Conservation (phyloP, 1,140 invertebrate species). For the Bilobella aurantiaca region DNA sequence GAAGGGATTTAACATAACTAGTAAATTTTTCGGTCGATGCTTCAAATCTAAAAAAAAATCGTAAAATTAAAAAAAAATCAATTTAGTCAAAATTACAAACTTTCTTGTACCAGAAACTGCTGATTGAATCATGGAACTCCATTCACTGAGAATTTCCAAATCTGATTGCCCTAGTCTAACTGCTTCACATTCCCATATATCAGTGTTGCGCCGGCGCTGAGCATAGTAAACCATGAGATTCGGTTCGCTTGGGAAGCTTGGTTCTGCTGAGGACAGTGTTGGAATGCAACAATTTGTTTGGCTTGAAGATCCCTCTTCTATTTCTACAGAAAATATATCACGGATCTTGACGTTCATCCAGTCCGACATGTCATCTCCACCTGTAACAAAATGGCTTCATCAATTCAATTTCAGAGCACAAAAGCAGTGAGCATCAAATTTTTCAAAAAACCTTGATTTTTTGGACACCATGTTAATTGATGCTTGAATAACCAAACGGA, state of each 20-base stretch:
- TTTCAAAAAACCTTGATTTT: conserved; percentile 17
- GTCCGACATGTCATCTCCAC: conserved; percentile 31
- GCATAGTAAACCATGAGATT: conserved; percentile 24
- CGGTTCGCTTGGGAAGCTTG: not conserved
- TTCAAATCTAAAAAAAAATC: conserved; percentile 43
- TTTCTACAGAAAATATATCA: conserved; percentile 24
- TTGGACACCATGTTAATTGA: conserved; percentile 33
- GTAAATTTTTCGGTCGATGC: conserved; percentile 55
- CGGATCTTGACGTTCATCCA: conserved; percentile 27
- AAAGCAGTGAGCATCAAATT: too few relatives aligned
- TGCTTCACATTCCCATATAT: conserved; percentile 13
- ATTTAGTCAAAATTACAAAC: conserved; percentile 4
- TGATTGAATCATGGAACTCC: conserved; percentile 14
- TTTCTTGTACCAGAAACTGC: conserved; percentile 12
- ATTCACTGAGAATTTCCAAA: conserved; percentile 18
- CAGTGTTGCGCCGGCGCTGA: conserved; percentile 17
- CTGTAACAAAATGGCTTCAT: conserved; percentile 17
- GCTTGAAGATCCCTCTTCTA: not conserved
- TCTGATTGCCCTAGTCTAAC: conserved; percentile 22
- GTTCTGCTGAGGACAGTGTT: not conserved
- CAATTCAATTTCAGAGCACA: too few relatives aligned
- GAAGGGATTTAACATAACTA: conserved; percentile 76
- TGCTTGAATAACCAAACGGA: conserved; percentile 24
- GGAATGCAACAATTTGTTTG: conserved; percentile 7
- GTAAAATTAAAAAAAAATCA: conserved; percentile 4